Percentiles rank a stretch among this genome's conserved stretches.
Conservation (phyloP, 2,797 vertebrate species). For the Bovichtus diacanthus region DNA sequence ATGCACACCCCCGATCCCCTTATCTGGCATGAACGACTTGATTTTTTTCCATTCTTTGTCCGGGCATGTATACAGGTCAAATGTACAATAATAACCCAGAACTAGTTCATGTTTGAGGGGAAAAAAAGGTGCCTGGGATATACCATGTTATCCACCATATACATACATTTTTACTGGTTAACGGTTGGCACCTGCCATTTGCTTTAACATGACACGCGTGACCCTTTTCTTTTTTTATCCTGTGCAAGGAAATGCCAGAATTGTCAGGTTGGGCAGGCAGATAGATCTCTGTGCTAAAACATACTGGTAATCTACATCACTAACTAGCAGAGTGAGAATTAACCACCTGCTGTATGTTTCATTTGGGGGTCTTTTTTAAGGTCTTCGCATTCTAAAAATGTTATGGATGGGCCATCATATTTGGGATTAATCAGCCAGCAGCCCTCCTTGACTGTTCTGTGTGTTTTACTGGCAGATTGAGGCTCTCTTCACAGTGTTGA, state of each 20-base stretch:
- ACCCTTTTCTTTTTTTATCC: conserved; percentile 14
- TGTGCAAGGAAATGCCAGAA: conserved; percentile 36
- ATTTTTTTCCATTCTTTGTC: conserved; percentile 7
- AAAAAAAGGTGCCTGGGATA: conserved; percentile 20
- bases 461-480: conserved; percentile 29
- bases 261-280: conserved; percentile 25
- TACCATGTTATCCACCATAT: conserved; percentile 8
- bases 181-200: conserved; percentile 25
- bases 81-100: conserved; percentile 28
- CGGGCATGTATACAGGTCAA: conserved; percentile 47
- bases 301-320: conserved; percentile 9
- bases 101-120: conserved; percentile 14
- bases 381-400: background rate
- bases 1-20: conserved; percentile 55
- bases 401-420: background rate
- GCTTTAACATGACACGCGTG: background rate
- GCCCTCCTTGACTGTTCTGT: conserved; percentile 38
- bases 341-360: conserved; percentile 11
- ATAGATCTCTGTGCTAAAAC: conserved; percentile 2
- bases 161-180: conserved; percentile 27
- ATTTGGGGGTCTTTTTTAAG: conserved; percentile 1
- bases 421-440: conserved; percentile 27
- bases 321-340: conserved; percentile 5
- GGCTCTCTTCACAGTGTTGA: conserved; percentile 34
- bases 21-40: conserved; percentile 42